Evolutionary conservation across 2,888 invertebrate species (phyloP), one percentile per base, ranked within the genome.

Genomic region (Drosophila subquinaria): DNA sequence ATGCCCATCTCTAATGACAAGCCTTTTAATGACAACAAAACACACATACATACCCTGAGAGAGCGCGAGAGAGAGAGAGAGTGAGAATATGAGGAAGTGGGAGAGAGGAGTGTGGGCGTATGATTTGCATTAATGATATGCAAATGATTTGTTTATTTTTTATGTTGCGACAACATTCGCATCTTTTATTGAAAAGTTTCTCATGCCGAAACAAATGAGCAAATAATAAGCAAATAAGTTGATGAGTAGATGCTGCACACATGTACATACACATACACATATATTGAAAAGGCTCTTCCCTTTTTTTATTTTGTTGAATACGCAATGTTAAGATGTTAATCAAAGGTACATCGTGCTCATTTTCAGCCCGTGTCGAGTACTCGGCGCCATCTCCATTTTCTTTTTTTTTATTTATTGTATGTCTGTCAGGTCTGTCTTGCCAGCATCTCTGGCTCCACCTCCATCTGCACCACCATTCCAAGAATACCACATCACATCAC

Each of bases 131-230:
- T 90, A 88, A 89, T 89, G 87, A 76, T 75, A 90, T 89, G 88
- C 84, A 89, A 89, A 89, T 89, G 83, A 90, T 83, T 87, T 83
- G 89, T 89, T 89, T 90, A 88, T 88, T 59, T 65, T 81, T 79
- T 79, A 53, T 76, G 77, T 71, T 53, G 76, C 55, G 70, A 76
- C 89, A 88, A 82, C 89, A 72, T 68, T 73, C 70, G 63, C 73
- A 68, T 69, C 78, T 77, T 84, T 84, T 69, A 83, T 87, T 89
- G 83, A 83, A 83, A 89, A 90, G 80, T 85, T 88, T 68, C 65
- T 63, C 62, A 71, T 61, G 73, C 71, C 68, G 73, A 76, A 82
- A 84, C 73, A 83, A 79, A 77, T 69, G 72, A 76, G 78, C 67
- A 89, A 82, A 82, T 82, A 86, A 85, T 86, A 76, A 86, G 70